Evolutionary conservation across 2,113 vertebrate genomes (phyloP), one percentile per base, ranked within the genome.

Genomic region (Rissa tridactyla): DNA sequence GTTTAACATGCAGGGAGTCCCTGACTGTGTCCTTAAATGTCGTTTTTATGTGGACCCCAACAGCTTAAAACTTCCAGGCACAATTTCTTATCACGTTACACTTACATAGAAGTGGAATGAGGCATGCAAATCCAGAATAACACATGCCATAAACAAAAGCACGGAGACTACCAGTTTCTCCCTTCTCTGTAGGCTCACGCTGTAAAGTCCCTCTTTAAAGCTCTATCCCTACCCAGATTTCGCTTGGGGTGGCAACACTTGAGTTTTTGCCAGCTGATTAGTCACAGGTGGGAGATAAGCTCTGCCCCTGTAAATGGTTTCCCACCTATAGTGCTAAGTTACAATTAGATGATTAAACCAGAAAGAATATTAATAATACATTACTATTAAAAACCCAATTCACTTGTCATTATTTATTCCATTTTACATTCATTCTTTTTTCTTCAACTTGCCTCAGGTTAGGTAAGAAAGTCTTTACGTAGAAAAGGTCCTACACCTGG

Each of bases 191-290:
- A 36, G 78, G 69, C 19, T 42, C 70, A 29, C 6, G 3, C 62
- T 29, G 30, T 22, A 79, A 85, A 65, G 34, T 19, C 36, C 51
- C 51, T 77, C 58, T 86, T 73, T n/a, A 92, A 38, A 88, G n/a
- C 51, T 73, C 42, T 54, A 17, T 36, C 38, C 23, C 38, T 62
- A 8, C 51, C 18, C 72, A 64, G 54, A 47, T 70, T 90, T 95
- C 82, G 0, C 92, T 15, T 44, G n/a, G 16, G 84, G 86, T 88
- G 73, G 70, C 8, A 26, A 86, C 75, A 82, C 95, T 96, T 94
- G 75, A 95, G 65, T 25, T 79, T 65, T 83, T 89, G 64, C 38
- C 42, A 60, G 87, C 42, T 95, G 94, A 96, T 97, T 95, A 97
- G 29, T 80, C 36, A 51, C 73, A 80, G 73, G 81, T 82, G 49